Evolutionary conservation across 92 coral and sea anemone genomes (phyloP), one percentile per base, ranked within the genome.

Genomic region (Palythoa grandis): DNA sequence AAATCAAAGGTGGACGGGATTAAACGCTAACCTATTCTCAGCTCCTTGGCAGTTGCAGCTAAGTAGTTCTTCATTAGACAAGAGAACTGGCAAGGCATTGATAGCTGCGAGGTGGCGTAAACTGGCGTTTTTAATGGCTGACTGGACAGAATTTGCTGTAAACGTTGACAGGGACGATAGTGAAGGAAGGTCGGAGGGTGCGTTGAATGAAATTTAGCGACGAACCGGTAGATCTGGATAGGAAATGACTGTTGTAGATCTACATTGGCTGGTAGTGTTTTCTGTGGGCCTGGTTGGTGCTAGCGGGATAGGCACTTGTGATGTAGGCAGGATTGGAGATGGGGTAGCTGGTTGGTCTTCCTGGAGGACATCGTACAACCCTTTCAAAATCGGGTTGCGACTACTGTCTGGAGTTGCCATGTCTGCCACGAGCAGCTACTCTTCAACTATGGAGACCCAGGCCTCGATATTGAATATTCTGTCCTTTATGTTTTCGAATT

Each of bases 381-480:
- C 38, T 66, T 66, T 66, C 71, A 66, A 66, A 19, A 66, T 19
- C 25, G 71, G 71, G 71, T 66, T 66, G 71, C 71, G 71, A 22
- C 71, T 22, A 66, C 71, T 66, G 71, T 66, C 71, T 66, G 23
- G 38, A 19, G 71, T 66, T 66, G 71, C 71, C 11, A 37, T n/a
- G 71, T n/a, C 71, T 66, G 71, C 71, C 25, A 66, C 71, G 71
- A 66, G 16, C 38, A 66, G 29, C 12, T 66, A 37, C 11, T 66
- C 71, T 66, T 66, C 71, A 2, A 66, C 71, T 22, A 66, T 22
- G 29, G 71, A 66, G 71, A 66, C 71, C 71, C 71, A 6, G 71
- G 71, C 71, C 38, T 0, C 38, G 71, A 66, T 22, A 66, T 22
- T 66, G 23, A 1, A 17, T 17, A 66, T 22, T 22, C 25, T 17